These are phyloP conservation scores for Mergus octosetaceus DNA, from an alignment of 2,797 vertebrate genomes.

Conservation along the genomic window DNA sequence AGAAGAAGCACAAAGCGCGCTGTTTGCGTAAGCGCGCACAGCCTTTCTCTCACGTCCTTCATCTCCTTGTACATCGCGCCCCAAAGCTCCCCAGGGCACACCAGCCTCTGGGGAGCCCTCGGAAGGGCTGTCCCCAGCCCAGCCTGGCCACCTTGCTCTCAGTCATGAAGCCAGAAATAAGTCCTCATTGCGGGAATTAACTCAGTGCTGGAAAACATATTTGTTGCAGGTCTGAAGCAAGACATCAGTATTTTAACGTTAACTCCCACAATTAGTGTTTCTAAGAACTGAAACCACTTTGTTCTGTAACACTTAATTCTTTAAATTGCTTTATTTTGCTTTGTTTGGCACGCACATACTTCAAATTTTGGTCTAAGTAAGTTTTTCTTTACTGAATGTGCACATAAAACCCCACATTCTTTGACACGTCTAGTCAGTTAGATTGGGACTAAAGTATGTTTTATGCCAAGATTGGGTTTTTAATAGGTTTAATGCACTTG, in stretches of 20 bases:
- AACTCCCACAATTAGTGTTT: neutral
- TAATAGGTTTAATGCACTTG: constrained; percentile 27
- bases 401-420: neutral
- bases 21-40: too few species aligned
- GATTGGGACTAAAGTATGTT: neutral
- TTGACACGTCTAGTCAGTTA: neutral
- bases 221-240: neutral
- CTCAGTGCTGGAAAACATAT: neutral
- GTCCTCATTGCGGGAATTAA: neutral
- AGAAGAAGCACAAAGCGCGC: neutral
- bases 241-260: neutral
- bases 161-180: neutral
- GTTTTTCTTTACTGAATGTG: neutral
- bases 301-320: neutral
- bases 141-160: neutral
- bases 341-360: neutral
- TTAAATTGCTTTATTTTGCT: neutral
- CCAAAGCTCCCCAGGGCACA: neutral
- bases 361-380: neutral
- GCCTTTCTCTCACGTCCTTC: too few species aligned
- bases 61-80: neutral
- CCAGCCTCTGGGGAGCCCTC: neutral
- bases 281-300: neutral
- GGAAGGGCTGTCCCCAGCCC: neutral
- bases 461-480: neutral